Percentiles rank a stretch among this genome's conserved stretches.
These are phyloP conservation scores for Latheticus oryzae DNA, from an alignment of 2,888 invertebrate species.

Conservation along the genomic window DNA sequence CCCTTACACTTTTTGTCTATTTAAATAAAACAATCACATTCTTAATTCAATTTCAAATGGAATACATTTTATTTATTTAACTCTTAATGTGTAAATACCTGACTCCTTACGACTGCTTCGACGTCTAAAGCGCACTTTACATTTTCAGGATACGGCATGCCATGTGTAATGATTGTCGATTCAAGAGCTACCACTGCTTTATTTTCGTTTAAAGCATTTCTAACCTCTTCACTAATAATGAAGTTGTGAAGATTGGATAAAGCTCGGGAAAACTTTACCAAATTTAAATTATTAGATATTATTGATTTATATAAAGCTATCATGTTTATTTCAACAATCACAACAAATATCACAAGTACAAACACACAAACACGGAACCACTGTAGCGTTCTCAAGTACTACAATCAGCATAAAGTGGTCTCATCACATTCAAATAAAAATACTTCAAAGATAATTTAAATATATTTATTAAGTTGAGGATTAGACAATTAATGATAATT, in stretches of 20 bases:
- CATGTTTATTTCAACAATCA: constrained; percentile 14
- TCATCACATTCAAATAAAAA: constrained; percentile 3
- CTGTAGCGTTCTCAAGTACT: background rate
- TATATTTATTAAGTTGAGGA: too few relatives aligned
- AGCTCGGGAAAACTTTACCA: background rate
- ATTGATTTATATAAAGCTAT: constrained; percentile 14
- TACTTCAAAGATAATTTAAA: constrained; percentile 8
- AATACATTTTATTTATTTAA: too few relatives aligned
- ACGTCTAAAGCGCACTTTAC: constrained; percentile 85
- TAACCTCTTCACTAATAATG: constrained; percentile 72
- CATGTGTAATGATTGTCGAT: constrained; percentile 98
- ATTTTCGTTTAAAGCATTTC: constrained; percentile 71
- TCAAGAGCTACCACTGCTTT: constrained; percentile 93
- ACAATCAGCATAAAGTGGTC: background rate
- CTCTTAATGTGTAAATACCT: too few relatives aligned
- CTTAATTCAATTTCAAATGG: too few relatives aligned
- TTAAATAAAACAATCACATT: too few relatives aligned
- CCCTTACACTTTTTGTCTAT: too few relatives aligned
- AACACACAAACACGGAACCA: background rate
- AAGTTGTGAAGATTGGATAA: constrained; percentile 14
- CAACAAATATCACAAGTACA: constrained; percentile 9
- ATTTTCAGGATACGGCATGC: constrained; percentile 96
- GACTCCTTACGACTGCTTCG: constrained; percentile 79
- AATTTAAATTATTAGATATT: constrained; percentile 5
- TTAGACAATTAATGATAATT: too few relatives aligned